phyloP scores from a whole-genome alignment of 2,888 invertebrate species.

The Melanophora roralis region DNA sequence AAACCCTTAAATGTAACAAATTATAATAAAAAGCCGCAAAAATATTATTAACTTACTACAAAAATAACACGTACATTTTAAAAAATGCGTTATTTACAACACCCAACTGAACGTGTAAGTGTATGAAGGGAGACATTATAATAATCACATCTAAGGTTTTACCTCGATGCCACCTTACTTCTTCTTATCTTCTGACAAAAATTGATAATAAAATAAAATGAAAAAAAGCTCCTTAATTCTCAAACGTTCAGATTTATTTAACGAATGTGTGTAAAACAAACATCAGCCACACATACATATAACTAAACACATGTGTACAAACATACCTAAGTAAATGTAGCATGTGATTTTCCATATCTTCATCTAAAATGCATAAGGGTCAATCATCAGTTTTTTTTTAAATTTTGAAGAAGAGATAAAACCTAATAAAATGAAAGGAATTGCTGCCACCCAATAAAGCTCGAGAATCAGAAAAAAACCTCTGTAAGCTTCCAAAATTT shows the following conservation, averaged over 20 bases:
- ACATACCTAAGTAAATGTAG: too few species aligned
- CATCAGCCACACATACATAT: too few species aligned
- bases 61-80: constrained; percentile 3
- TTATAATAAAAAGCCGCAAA: constrained; percentile 4
- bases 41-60: background rate
- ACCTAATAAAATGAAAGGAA: background rate
- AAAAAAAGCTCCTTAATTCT: background rate
- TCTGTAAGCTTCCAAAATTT: too few species aligned
- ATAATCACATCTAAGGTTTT: constrained; percentile 35
- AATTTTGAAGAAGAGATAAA: too few species aligned
- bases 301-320: too few species aligned
- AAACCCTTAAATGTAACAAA: background rate
- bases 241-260: constrained; percentile 4
- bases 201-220: background rate
- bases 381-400: too few species aligned
- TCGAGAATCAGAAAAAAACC: background rate
- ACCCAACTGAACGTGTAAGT: too few species aligned
- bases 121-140: background rate
- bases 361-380: too few species aligned
- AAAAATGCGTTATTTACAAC: background rate
- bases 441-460: background rate
- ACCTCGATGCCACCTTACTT: background rate
- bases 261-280: too few species aligned
- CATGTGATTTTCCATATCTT: too few species aligned
- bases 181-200: background rate